These are phyloP conservation scores for Stenichneumon culpator DNA, from an alignment of 2,888 invertebrate genomes.

Conservation along the genomic window DNA sequence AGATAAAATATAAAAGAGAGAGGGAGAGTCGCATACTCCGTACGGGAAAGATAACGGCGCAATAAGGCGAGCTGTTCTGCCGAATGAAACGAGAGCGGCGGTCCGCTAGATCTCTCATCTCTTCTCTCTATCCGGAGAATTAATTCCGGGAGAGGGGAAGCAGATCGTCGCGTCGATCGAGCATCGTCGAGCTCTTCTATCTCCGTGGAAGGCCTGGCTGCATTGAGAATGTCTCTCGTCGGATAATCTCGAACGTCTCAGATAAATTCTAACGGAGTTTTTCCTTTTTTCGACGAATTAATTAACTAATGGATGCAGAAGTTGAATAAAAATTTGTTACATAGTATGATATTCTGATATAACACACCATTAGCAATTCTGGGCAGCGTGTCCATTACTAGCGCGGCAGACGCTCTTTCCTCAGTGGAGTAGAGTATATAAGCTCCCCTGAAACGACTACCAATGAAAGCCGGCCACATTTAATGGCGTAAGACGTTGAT, in stretches of 20 bases:
- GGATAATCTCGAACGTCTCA: neutral
- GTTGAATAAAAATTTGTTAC: constrained; percentile 28
- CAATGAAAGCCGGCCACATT: constrained; percentile 49
- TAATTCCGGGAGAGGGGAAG: constrained; percentile 2
- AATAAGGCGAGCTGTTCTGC: constrained; percentile 6
- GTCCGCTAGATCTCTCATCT: neutral
- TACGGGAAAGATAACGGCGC: constrained; percentile 20
- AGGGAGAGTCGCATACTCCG: neutral
- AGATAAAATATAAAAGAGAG: constrained; percentile 15
- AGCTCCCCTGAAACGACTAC: constrained; percentile 14
- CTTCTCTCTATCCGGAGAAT: constrained; percentile 2
- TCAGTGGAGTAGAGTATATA: constrained; percentile 10
- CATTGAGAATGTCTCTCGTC: constrained; percentile 23
- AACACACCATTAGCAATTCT: constrained; percentile 39
- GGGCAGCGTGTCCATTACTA: constrained; percentile 50
- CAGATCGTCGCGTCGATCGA: constrained; percentile 37
- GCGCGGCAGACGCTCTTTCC: constrained; percentile 23
- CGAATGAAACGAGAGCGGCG: constrained; percentile 30
- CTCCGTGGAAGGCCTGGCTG: neutral
- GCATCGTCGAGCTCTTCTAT: constrained; percentile 30
- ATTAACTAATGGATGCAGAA: constrained; percentile 17
- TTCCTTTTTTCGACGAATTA: constrained; percentile 39
- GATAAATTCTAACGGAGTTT: constrained; percentile 49
- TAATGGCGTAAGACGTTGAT: constrained; percentile 61
- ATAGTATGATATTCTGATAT: constrained; percentile 33